phyloP scores from a whole-genome alignment of 2,888 invertebrate species.

The Polia nebulosa region DNA sequence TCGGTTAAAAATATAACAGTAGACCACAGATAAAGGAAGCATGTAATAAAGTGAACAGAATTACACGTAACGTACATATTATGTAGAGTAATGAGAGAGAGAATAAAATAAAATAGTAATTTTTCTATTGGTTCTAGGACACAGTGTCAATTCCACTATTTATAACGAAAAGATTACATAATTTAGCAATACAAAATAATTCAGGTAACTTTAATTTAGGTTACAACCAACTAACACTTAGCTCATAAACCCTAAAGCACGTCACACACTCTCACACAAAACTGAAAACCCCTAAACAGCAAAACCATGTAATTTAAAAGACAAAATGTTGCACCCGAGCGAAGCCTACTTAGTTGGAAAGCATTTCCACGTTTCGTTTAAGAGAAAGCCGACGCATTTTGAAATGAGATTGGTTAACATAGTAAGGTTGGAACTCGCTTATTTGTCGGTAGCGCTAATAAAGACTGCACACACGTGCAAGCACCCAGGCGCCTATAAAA shows the following conservation, averaged over 20 bases:
- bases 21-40: too few species aligned
- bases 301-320: constrained; percentile 41
- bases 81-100: too few species aligned
- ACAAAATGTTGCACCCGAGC: constrained; percentile 43
- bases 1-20: too few species aligned
- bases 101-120: too few species aligned
- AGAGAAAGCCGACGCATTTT: constrained; percentile 54
- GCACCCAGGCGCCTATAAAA: constrained; percentile 55
- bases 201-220: neutral
- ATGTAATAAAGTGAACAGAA: too few species aligned
- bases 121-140: too few species aligned
- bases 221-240: neutral
- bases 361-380: constrained; percentile 49
- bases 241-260: neutral
- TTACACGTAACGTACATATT: too few species aligned
- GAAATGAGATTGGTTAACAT: constrained; percentile 62
- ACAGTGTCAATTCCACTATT: too few species aligned
- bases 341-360: constrained; percentile 53
- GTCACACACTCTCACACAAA: neutral
- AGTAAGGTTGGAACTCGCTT: constrained; percentile 66
- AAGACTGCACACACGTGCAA: constrained; percentile 74
- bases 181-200: too few species aligned
- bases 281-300: constrained; percentile 22
- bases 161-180: too few species aligned
- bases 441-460: constrained; percentile 78